phyloP scores from a whole-genome alignment of 2,797 vertebrate species.

The Phaenicophaeus curvirostris region DNA sequence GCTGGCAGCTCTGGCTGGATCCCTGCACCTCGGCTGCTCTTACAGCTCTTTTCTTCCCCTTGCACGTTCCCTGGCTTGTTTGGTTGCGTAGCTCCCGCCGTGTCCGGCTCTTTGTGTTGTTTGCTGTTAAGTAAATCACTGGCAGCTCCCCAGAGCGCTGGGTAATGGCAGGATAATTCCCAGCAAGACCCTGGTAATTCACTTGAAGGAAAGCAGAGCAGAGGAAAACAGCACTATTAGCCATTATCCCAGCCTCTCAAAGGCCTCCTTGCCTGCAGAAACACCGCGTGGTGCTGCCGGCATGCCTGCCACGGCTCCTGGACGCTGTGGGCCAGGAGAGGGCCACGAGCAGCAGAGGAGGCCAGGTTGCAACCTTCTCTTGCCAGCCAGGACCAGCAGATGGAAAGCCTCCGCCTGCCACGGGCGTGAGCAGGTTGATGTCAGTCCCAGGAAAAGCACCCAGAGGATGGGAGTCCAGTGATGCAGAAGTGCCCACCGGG shows the following conservation, averaged over 20 bases:
- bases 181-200: conserved; percentile 73
- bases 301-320: not conserved
- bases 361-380: not conserved
- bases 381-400: not conserved
- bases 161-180: conserved; percentile 68
- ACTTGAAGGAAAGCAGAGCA: conserved; percentile 73
- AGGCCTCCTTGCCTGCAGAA: conserved; percentile 38
- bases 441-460: not conserved
- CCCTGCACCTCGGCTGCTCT: not conserved
- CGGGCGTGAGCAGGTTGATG: rapidly evolving
- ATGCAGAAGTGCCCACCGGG: not conserved
- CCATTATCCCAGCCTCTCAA: conserved; percentile 56
- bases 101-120: conserved; percentile 63
- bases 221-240: conserved; percentile 69
- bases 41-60: conserved; percentile 38
- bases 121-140: conserved; percentile 70
- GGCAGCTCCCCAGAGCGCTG: conserved; percentile 64
- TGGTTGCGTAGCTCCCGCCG: conserved; percentile 4
- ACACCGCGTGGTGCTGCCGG: rapidly evolving
- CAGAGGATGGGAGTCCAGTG: rapidly evolving
- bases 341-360: not conserved
- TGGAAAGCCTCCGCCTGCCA: not conserved
- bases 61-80: conserved; percentile 37
- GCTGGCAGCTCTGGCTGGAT: not conserved
- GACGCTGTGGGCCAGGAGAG: not conserved